These are phyloP conservation scores for Dicranocentrus wangi DNA, from an alignment of 2,888 invertebrate genomes.

Conservation along the genomic window DNA sequence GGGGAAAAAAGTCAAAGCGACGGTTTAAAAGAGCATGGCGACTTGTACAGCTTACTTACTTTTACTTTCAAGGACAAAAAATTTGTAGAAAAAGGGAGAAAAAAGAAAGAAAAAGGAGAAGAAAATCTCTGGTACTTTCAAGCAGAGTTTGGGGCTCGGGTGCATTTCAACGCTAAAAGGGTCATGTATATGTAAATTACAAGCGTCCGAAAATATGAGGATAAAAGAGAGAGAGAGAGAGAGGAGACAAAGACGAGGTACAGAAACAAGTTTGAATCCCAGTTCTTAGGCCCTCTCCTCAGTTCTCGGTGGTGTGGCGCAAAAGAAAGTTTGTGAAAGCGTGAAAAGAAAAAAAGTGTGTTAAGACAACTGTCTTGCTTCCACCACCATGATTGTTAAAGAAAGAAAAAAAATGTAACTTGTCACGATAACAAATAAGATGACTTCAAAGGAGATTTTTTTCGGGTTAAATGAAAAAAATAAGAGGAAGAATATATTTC, in stretches of 20 bases:
- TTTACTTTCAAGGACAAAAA: no score
- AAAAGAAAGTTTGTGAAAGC: no score
- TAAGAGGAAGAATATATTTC: neutral
- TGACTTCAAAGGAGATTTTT: slow-evolving; percentile 11
- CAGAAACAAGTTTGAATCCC: no score
- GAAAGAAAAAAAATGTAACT: slow-evolving; percentile 28
- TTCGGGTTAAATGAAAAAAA: slow-evolving; percentile 28
- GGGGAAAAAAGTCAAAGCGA: slow-evolving; percentile 19
- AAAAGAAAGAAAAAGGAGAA: no score
- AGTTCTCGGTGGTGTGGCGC: no score
- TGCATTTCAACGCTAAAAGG: neutral
- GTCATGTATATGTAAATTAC: neutral
- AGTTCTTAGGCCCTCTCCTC: no score
- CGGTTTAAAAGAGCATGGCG: neutral
- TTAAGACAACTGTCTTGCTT: neutral
- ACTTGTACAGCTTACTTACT: neutral
- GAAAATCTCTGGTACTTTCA: no score
- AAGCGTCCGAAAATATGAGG: slow-evolving; percentile 6
- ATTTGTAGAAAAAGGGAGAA: no score
- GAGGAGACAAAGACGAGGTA: no score
- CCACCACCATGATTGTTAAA: neutral
- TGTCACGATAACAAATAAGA: slow-evolving; percentile 11
- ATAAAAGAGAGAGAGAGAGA: neutral
- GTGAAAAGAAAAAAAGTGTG: no score
- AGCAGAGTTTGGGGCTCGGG: no score